A percentile compares a stretch with the other conserved stretches of the same genome.
phyloP scores from a whole-genome alignment of 2,113 vertebrate genomes.

The Coptodon rendalli region DNA sequence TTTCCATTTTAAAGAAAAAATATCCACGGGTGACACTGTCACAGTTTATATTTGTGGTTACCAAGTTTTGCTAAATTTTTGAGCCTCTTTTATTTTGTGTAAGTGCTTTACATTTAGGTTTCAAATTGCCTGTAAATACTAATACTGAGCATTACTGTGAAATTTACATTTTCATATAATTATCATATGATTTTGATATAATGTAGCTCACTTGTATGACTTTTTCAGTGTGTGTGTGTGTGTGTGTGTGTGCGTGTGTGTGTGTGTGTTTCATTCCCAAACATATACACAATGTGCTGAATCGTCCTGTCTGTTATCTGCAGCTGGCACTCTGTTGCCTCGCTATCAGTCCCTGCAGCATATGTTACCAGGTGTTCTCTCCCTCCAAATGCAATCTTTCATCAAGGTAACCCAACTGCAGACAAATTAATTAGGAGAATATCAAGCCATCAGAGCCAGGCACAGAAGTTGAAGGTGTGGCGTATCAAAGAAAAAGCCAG shows the following conservation, averaged over 20 bases:
- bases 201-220: background rate
- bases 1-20: background rate
- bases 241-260: background rate
- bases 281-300: constrained; percentile 53
- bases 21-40: background rate
- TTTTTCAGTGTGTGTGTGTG: background rate
- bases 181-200: background rate
- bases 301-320: constrained; percentile 43
- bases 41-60: background rate
- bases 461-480: constrained; percentile 41
- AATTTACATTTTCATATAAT: background rate
- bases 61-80: background rate
- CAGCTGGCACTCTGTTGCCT: constrained; percentile 58
- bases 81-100: background rate
- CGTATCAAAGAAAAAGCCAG: constrained; percentile 52
- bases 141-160: background rate
- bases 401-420: constrained; percentile 60
- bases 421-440: constrained; percentile 64
- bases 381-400: constrained; percentile 55
- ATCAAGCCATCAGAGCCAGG: constrained; percentile 49
- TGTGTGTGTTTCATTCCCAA: background rate
- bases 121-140: background rate
- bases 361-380: constrained; percentile 70
- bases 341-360: constrained; percentile 58
- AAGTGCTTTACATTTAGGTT: background rate